Conservation (phyloP, 2,113 vertebrate genomes). For the Lonchura striata region DNA sequence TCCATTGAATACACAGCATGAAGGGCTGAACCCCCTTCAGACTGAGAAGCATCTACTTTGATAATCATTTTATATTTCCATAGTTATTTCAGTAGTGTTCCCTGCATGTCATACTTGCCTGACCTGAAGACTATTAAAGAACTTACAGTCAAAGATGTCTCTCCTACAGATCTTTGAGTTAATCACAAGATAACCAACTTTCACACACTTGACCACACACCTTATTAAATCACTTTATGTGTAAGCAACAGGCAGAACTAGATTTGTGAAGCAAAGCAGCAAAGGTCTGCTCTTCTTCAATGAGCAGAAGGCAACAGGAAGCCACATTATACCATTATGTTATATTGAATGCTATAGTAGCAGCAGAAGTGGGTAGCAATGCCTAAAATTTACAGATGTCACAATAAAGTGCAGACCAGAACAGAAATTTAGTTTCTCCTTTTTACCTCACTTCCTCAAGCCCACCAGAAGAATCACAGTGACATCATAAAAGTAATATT, state of each 20-base stretch:
- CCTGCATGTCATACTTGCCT: neutral
- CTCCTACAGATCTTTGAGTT: neutral
- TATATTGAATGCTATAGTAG: neutral
- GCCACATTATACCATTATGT: neutral
- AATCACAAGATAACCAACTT: neutral
- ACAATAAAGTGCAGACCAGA: neutral
- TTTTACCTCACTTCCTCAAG: neutral
- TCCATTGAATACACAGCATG: fast-evolving
- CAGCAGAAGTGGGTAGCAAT: neutral
- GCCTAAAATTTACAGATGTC: neutral
- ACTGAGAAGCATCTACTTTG: neutral
- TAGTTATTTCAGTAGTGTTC: neutral
- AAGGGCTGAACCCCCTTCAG: neutral
- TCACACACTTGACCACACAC: neutral
- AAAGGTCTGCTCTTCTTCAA: neutral
- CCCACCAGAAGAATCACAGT: neutral
- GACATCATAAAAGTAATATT: neutral
- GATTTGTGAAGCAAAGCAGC: neutral
- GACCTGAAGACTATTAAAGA: neutral
- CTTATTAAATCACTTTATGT: neutral
- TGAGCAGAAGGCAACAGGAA: neutral
- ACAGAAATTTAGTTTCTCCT: neutral
- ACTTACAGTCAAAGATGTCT: neutral
- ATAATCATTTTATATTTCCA: neutral
- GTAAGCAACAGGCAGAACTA: neutral